Conservation (phyloP, 2,888 invertebrate genomes). For the Hylaea fasciaria region DNA sequence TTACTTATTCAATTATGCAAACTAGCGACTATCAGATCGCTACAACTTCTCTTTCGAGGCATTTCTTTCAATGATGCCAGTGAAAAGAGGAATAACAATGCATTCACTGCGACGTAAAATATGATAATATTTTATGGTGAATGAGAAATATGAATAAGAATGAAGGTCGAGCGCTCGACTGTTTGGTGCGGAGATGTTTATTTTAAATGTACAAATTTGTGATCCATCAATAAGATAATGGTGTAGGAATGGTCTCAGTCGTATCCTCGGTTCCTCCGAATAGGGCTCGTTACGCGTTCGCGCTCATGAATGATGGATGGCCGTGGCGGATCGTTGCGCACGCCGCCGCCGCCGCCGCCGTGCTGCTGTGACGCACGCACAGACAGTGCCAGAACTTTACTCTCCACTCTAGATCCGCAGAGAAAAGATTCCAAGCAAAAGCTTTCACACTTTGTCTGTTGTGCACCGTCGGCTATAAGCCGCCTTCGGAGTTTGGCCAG, state of each 20-base stretch:
- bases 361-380: not conserved
- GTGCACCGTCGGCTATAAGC: too few relatives aligned
- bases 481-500: too few relatives aligned
- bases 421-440: not conserved
- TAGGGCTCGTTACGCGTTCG: slow-evolving; percentile 81
- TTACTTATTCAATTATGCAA: slow-evolving; percentile 81
- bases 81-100: slow-evolving; percentile 67
- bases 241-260: slow-evolving; percentile 70
- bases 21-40: slow-evolving; percentile 71
- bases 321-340: slow-evolving; percentile 72
- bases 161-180: slow-evolving; percentile 48
- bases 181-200: slow-evolving; percentile 55
- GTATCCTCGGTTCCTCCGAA: slow-evolving; percentile 65
- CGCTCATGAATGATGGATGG: slow-evolving; percentile 78
- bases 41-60: slow-evolving; percentile 57
- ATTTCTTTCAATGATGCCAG: slow-evolving; percentile 62
- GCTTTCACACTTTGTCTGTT: too few relatives aligned
- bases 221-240: slow-evolving; percentile 65
- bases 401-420: not conserved
- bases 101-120: slow-evolving; percentile 57
- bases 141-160: slow-evolving; percentile 56
- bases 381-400: slow-evolving; percentile 14
- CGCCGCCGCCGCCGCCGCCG: slow-evolving; percentile 48
- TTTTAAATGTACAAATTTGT: slow-evolving; percentile 66
- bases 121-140: slow-evolving; percentile 53